phyloP scores from a whole-genome alignment of 2,113 vertebrate genomes.

The Limnothrissa miodon region DNA sequence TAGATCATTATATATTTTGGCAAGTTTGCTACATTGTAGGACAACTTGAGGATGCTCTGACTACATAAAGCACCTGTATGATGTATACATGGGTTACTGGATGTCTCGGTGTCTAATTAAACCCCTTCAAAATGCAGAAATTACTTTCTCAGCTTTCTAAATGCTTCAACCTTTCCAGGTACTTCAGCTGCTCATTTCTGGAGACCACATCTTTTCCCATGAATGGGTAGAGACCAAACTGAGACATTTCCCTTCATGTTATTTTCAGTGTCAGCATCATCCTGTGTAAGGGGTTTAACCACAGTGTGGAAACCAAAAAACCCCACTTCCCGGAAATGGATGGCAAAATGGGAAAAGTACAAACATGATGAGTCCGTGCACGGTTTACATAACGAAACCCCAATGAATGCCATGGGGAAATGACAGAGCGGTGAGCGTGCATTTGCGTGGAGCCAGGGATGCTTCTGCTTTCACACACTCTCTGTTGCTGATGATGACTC shows the following conservation, averaged over 20 bases:
- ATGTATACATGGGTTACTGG: too few relatives aligned
- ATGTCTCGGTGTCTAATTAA: too few relatives aligned
- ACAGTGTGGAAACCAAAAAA: slow-evolving; percentile 38
- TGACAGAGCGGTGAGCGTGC: slow-evolving; percentile 25
- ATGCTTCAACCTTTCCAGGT: not conserved
- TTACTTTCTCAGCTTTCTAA: not conserved
- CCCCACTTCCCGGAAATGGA: slow-evolving; percentile 16
- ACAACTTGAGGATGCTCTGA: too few relatives aligned
- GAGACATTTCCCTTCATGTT: not conserved
- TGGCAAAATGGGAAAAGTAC: slow-evolving; percentile 14
- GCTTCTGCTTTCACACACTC: not conserved
- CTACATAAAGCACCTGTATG: too few relatives aligned
- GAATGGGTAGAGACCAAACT: not conserved
- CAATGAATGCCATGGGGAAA: slow-evolving; percentile 15
- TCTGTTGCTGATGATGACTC: slow-evolving; percentile 10
- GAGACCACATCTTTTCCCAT: slow-evolving; percentile 6
- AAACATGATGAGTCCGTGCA: slow-evolving; percentile 13
- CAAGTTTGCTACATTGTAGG: too few relatives aligned
- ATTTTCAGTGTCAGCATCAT: slow-evolving; percentile 4
- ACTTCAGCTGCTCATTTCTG: not conserved
- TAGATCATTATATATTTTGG: too few relatives aligned
- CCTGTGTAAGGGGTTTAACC: slow-evolving; percentile 21
- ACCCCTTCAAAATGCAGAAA: not conserved
- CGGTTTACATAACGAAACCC: slow-evolving; percentile 27
- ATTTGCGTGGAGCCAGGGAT: slow-evolving; percentile 1